A percentile compares a stretch with the other conserved stretches of the same genome.
These are phyloP conservation scores for Corythaeola cristata DNA, from an alignment of 2,113 vertebrate genomes.

Conservation along the genomic window DNA sequence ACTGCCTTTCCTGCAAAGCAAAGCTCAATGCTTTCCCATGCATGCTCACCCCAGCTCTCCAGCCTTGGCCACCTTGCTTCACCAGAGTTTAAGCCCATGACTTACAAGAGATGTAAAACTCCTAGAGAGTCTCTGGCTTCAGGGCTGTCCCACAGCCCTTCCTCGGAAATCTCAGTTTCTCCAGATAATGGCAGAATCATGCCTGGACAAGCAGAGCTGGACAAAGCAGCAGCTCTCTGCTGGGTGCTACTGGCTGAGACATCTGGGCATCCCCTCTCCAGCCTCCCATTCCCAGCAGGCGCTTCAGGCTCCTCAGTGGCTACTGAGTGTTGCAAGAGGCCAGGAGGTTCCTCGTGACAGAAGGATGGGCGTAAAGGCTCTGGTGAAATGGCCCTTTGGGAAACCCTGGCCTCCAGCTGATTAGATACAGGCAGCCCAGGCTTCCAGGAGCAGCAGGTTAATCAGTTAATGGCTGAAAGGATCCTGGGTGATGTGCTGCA, in stretches of 20 bases:
- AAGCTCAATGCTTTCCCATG: background rate
- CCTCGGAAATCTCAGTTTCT: background rate
- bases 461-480: conserved; percentile 64
- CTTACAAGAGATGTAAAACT: background rate
- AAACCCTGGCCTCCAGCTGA: conserved; percentile 31
- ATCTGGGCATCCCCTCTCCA: background rate
- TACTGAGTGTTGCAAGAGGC: background rate
- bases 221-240: background rate
- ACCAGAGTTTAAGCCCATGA: background rate
- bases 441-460: conserved; percentile 62
- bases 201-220: background rate
- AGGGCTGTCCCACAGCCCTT: background rate
- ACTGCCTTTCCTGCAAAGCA: conserved; percentile 3
- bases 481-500: background rate
- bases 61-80: background rate
- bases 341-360: background rate
- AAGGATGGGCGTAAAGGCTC: background rate
- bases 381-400: conserved; percentile 25
- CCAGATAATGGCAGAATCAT: background rate
- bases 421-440: conserved; percentile 12
- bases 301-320: background rate
- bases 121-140: background rate
- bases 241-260: background rate
- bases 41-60: background rate
- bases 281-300: background rate